Base-by-base conservation (phyloP, 1,140 invertebrate species). In the Diorhabda sublineata region DNA sequence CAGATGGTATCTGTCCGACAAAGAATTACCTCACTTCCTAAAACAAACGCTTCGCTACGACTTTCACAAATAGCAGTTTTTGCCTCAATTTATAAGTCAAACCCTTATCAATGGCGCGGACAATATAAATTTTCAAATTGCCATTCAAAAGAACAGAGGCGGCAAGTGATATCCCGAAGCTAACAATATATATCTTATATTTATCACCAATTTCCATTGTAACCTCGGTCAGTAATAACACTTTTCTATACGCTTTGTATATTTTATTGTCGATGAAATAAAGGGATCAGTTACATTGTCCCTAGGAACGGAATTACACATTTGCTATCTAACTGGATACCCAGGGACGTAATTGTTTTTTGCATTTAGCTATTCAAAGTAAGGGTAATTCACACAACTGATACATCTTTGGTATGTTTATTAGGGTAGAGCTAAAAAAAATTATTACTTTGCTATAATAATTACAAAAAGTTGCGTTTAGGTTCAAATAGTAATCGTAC, bases 21-120 rank as follows among this genome's bases (percentile, higher is more conserved):
- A 69, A 64, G 69, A 68, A 71, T 64, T 59, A 64, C 66, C 58
- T 69, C 71, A 62, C 66, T 52, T 67, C 67, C 66, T 71, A 71
- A 75, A 75, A 75, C 74, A 75, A 74, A 75, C 73, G 73, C 66
- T 69, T 47, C 65, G 59, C 47, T 52, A 67, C 67, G 75, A 75
- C 72, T 73, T 74, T 71, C 74, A 77, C 76, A 74, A 77, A 79
- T 77, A 75, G 71, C 72, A 76, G 74, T 78, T 79, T 78, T 79
- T 74, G 73, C 74, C 68, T 57, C 74, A 74, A 79, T 79, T 78
- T 78, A 79, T 79, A 76, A 74, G 69, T 69, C 69, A 68, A 69
- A 77, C 74, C 78, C 77, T 79, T 78, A 79, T 79, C 78, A 77
- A 74, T 75, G 76, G 72, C 73, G 71, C 74, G 71, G 75, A 77